Base-by-base conservation (phyloP, 2,888 invertebrate species). In the Thecocarcelia acutangulata region DNA sequence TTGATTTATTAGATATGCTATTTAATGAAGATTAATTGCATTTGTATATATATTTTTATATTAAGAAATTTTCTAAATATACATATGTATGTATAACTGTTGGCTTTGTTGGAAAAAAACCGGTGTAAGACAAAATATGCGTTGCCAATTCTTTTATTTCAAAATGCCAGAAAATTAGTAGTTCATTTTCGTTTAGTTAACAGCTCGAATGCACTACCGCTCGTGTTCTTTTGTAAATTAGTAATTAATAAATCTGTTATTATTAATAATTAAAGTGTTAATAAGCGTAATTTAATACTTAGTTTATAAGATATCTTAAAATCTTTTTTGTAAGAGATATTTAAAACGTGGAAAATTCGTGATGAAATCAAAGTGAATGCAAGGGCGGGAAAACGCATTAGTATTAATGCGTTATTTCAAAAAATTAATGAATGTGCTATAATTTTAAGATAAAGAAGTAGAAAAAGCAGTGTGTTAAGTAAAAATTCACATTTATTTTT, bases 1-100 rank as follows among this genome's bases (percentile, higher is more conserved):
- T 92, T 8, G 94, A 94, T n/a, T 91, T 96, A 19, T 92, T 97
- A 3, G 92, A 94, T 85, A 94, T 96, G 94, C 90, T 96, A 79
- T 94, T 96, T 85, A 93, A 93, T 77, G 95, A 95, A 50, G 93
- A 93, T 13, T 74, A 66, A 59, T n/a, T 46, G 17, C 8, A 28
- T 42, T 54, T 74, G 9, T 46, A 33, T 54, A 37, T 9, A 48
- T 42, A 19, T 44, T 46, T 28, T 4, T 37, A 3, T 46, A 8
- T 33, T 33, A 9, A 33, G 33, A 33, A 9, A 33, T 33, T 8
- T 33, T 1, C 9, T 4, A 28, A 28, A 33, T 33, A 8, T 8
- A 8, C 33, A 33, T 8, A 8, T 33, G 9, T 33, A 8, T 33
- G 9, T 9, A 8, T 33, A 8, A 8, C 6, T 33, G 9, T 9